Base-by-base conservation (phyloP, 2,113 vertebrate species). In the Cavia aperea region DNA sequence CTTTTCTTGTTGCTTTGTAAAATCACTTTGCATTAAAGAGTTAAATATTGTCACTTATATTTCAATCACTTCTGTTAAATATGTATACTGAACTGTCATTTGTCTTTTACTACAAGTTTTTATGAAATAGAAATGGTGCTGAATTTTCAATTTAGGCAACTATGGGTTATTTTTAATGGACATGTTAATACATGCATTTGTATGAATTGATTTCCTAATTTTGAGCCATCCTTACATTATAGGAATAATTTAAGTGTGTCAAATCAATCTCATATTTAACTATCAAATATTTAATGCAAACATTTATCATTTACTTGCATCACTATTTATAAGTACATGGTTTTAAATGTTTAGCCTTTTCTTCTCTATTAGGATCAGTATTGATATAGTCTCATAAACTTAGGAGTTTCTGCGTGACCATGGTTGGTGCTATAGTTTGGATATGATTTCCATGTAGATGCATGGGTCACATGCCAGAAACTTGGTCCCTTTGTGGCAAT, bases 201-300 rank as follows among this genome's bases (percentile, higher is more conserved):
- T 85, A 70, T 93, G 29, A 73, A 54, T n/a, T 89, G 46, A 95
- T 88, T 89, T 94, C 49, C 31, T 88, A 79, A 63, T 81, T 51
- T 89, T 91, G 58, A 94, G 81, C 81, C 89, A 88, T 43, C 15
- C 16, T 89, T 95, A 63, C 49, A 23, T 84, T 94, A 75, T 75
- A 43, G 54, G 29, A 93, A 93, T 96, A 91, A 94, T 95, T 90
- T 54, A 72, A 5, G 43, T 83, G 24, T 81, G 26, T 93, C 77
- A 70, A 8, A 18, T 93, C 62, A 88, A 58, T 83, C 43, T 93
- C 89, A 82, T 54, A 89, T 86, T 78, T 91, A 78, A 87, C 31
- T 89, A 65, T 13, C 36, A 91, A 91, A 70, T 86, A 58, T 68
- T 78, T 89, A 49, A 63, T 63, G 36, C 16, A n/a, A 70, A 70